phyloP scores from a whole-genome alignment of 1,140 invertebrate genomes.

The Sinella curviseta region DNA sequence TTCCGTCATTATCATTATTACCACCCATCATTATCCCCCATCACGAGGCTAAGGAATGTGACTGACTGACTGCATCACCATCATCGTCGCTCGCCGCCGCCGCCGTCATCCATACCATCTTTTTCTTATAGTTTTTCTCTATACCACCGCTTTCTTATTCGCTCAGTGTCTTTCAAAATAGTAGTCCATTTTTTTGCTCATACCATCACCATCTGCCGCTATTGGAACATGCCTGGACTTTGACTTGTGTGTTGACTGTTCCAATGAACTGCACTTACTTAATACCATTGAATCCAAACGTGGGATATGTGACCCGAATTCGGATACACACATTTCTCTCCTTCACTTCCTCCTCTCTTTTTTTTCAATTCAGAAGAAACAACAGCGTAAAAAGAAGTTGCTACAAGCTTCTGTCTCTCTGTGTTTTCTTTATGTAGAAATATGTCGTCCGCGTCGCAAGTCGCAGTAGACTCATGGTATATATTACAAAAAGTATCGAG shows the following conservation, averaged over 20 bases:
- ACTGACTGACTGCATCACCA: neutral
- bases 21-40: neutral
- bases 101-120: too few species aligned
- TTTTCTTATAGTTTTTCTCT: too few species aligned
- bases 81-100: too few species aligned
- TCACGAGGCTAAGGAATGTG: conserved; percentile 5
- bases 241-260: neutral
- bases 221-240: neutral
- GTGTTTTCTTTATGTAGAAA: neutral
- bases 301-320: conserved; percentile 13
- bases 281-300: neutral
- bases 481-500: too few species aligned
- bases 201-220: too few species aligned
- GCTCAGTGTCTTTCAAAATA: too few species aligned
- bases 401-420: neutral
- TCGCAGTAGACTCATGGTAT: too few species aligned
- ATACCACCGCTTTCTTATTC: too few species aligned
- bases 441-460: too few species aligned
- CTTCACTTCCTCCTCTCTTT: too few species aligned
- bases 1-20: neutral
- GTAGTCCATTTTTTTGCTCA: too few species aligned
- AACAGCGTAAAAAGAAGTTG: neutral
- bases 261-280: neutral
- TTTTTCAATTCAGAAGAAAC: neutral
- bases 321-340: neutral